Evolutionary conservation across 1,140 invertebrate genomes (phyloP), one percentile per base, ranked within the genome.

Genomic region (Venustaconcha ellipsiformis): DNA sequence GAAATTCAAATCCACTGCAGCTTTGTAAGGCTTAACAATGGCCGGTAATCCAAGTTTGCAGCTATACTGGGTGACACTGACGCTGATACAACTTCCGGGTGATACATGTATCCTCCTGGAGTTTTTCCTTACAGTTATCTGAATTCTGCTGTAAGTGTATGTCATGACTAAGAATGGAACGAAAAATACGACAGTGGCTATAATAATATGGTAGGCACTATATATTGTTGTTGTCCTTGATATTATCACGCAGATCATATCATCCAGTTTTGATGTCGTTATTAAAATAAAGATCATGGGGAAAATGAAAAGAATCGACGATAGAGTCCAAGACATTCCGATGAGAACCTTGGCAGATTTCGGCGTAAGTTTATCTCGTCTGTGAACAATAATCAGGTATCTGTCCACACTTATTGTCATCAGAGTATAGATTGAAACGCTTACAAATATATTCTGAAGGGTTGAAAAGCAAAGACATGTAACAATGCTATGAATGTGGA

Each of bases 51-150:
- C 75, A 55, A 77, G 56, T 60, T 77, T 71, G 65, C 75, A 72
- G 58, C 70, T 77, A 58, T 77, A 77, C 37, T 77, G 75, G 14
- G 75, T 77, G 23, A 77, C 75, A n/a, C 70, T 59, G 14, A 77
- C 62, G 37, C 70, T 77, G 1, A 77, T 48, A 15, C 63, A 17
- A 59, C 75, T 77, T 60, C 70, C 75, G 0, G 75, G 60, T 62
- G 72, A 70, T 23, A 67, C 67, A 64, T 77, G 75, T 14, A 77
- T 55, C 13, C 57, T 60, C 59, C 72, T 77, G 14, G 69, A 72
- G 6, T 65, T 67, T 55, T 57, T 56, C 26, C 72, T 69, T 17
- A 77, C 75, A 18, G 75, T 70, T 68, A 69, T 26, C 14, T 72
- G 72, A 48, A 77, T 77, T 15, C 70, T 37, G n/a, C 64, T 65